Conservation (phyloP, 2,113 vertebrate genomes). For the Thymallus thymallus region DNA sequence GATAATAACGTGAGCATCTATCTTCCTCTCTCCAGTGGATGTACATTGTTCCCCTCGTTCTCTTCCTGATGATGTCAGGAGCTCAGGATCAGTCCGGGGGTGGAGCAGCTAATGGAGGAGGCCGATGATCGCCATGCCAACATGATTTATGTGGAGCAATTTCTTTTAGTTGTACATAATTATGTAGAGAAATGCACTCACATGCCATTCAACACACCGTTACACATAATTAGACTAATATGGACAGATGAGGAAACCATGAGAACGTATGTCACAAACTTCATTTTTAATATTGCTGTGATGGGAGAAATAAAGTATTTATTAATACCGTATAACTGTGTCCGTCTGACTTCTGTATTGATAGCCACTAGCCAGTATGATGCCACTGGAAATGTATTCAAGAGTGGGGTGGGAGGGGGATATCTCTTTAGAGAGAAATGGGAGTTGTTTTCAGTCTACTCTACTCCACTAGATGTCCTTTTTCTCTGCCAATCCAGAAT, state of each 20-base stretch:
- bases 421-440: too few species aligned
- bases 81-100: conserved; percentile 87
- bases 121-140: conserved; percentile 60
- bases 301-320: conserved; percentile 69
- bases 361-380: neutral
- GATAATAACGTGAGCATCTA: neutral
- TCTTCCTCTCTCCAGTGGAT: conserved; percentile 79
- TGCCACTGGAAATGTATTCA: neutral
- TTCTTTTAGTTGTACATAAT: conserved; percentile 60
- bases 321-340: conserved; percentile 42
- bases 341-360: neutral
- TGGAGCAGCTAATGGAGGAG: conserved; percentile 77
- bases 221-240: conserved; percentile 18
- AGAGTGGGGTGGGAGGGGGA: too few species aligned
- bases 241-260: conserved; percentile 20
- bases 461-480: neutral
- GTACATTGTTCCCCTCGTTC: conserved; percentile 92
- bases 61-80: conserved; percentile 94
- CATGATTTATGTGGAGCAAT: neutral
- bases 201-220: neutral
- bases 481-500: neutral
- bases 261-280: conserved; percentile 29
- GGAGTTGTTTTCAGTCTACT: too few species aligned
- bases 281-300: conserved; percentile 59
- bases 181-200: conserved; percentile 39